Evolutionary conservation across 2,888 invertebrate species (phyloP).

Genomic region (Polietes domitor): DNA sequence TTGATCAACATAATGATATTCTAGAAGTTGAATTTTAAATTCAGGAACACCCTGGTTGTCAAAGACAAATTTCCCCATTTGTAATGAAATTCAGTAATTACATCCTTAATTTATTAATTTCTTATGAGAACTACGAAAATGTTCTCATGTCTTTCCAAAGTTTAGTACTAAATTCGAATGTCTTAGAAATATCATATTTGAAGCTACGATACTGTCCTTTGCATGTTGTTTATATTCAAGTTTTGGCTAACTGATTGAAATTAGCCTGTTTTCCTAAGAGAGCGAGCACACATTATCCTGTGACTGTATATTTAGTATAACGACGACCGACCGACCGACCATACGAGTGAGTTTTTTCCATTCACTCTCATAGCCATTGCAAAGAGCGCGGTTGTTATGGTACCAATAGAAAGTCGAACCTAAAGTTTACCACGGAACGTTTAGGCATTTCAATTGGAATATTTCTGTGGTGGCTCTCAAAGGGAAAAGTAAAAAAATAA

Average conservation of each 20-base stretch:
- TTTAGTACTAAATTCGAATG: too few species aligned
- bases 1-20: too few species aligned
- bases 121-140: too few species aligned
- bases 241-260: conserved; percentile 7
- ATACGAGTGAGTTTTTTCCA: conserved; percentile 54
- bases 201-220: background rate
- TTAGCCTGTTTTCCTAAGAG: conserved; percentile 9
- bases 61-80: too few species aligned
- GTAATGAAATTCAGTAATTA: too few species aligned
- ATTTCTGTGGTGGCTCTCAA: conserved; percentile 40
- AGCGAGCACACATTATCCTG: conserved; percentile 24
- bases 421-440: conserved; percentile 48
- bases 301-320: background rate
- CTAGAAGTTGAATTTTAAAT: too few species aligned
- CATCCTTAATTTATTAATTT: too few species aligned
- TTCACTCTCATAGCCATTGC: conserved; percentile 8
- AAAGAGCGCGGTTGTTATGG: conserved; percentile 64
- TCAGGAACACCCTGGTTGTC: too few species aligned
- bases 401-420: conserved; percentile 50
- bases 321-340: conserved; percentile 8
- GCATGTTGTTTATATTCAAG: conserved; percentile 26
- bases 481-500: conserved; percentile 43
- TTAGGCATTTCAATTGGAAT: conserved; percentile 38
- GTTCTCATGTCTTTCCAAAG: too few species aligned
- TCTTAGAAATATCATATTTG: too few species aligned